phyloP scores from a whole-genome alignment of 1,140 invertebrate species.

The Cydia fagiglandana region DNA sequence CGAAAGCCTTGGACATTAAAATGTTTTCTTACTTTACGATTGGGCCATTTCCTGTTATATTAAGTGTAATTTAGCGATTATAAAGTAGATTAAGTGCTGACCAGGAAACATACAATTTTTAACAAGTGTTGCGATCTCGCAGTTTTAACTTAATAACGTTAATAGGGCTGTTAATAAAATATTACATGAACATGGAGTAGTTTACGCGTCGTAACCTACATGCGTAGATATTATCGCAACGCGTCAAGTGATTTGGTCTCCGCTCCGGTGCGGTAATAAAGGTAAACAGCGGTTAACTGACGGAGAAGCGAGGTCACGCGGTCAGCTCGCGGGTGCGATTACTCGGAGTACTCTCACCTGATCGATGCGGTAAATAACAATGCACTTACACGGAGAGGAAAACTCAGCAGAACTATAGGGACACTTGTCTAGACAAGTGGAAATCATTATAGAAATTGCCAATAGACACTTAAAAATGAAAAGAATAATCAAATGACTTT shows the following conservation, averaged over 20 bases:
- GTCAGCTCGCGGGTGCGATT: background rate
- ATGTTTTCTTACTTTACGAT: conserved; percentile 14
- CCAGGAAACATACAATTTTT: conserved; percentile 20
- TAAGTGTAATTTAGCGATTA: conserved; percentile 18
- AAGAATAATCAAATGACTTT: too few species aligned
- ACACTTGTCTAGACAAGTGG: too few species aligned
- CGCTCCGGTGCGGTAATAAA: background rate
- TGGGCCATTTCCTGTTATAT: conserved; percentile 20
- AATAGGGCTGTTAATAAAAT: conserved; percentile 4
- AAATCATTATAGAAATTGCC: too few species aligned
- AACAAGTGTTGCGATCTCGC: background rate
- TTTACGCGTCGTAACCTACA: background rate
- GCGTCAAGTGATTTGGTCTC: background rate
- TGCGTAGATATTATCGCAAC: conserved; percentile 4
- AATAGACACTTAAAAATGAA: too few species aligned
- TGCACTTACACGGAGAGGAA: too few species aligned
- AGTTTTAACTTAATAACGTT: conserved; percentile 1
- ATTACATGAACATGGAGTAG: background rate
- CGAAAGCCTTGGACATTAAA: conserved; percentile 19
- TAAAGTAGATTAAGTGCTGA: conserved; percentile 8
- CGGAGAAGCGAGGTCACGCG: background rate
- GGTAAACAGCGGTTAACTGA: background rate
- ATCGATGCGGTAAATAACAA: too few species aligned
- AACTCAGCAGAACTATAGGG: too few species aligned
- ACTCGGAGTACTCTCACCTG: too few species aligned